Base-by-base conservation (phyloP, 2,113 vertebrate genomes). In the Suricata suricatta region DNA sequence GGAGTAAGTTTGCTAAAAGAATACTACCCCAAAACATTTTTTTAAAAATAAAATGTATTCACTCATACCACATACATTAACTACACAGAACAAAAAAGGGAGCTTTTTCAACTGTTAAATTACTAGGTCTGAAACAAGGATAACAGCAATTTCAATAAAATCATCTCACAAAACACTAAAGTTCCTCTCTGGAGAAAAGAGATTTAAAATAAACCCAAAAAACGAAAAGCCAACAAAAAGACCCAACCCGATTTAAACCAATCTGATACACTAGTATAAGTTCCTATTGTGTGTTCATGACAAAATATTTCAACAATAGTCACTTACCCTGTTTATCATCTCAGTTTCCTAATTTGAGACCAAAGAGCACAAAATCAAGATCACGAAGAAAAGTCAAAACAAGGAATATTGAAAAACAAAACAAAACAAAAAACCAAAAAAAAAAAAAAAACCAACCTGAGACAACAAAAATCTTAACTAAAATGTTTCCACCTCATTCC, bases 1-100 rank as follows among this genome's bases (percentile, higher is more conserved):
- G 95, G 93, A 98, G 77, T 10, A 44, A 82, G 83, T 98, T 98
- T 96, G 91, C 89, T 91, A 97, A 98, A 97, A 98, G 95, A 98
- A 98, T 93, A 88, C 90, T 93, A 96, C 94, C 97, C 97, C 76
- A 41, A 98, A 97, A 98, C 95, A 98, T 31, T 87, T 97, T 95
- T 92, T 94, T 7, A 1, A 96, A 96, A 97, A 97, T 95, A 95
- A 97, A 97, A 97, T 29, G 69, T 44, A 72, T 95, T 97, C 87
- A 95, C 97, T 97, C 72, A 96, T 41, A 69, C 57, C 93, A 88
- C 96, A 96, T 52, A 84, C 31, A 97, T 97, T 96, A 95, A 93
- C 93, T 96, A 85, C 19, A 64, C 64, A 71, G 60, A 29, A 97
- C 90, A 98, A 96, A 97, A 54, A 94, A 96, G 7, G 13, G 38